Percentiles rank a stretch among this genome's conserved stretches.
phyloP scores from a whole-genome alignment of 2,888 invertebrate species.

The Cerceris ruficornis region DNA sequence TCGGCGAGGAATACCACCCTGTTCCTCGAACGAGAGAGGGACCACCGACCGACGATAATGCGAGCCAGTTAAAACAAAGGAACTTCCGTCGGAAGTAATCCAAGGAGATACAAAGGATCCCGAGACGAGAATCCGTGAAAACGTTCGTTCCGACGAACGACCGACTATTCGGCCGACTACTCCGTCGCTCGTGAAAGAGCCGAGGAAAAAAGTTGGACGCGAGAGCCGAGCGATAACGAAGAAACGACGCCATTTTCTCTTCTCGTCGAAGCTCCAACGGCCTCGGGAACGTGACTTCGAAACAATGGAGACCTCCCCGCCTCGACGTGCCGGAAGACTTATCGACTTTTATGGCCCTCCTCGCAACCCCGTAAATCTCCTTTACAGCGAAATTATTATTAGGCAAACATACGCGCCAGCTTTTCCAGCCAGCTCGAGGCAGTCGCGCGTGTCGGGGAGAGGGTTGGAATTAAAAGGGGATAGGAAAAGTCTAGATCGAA shows the following conservation, averaged over 20 bases:
- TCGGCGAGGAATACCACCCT: no score
- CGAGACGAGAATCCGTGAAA: not conserved
- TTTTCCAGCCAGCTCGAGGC: not conserved
- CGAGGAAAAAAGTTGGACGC: not conserved
- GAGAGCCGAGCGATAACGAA: conserved; percentile 1
- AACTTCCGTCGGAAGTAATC: no score
- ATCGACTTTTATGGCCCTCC: conserved; percentile 41
- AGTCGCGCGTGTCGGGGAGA: no score
- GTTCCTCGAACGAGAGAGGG: no score
- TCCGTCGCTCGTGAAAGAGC: not conserved
- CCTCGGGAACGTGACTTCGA: conserved; percentile 2
- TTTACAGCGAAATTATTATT: conserved; percentile 31
- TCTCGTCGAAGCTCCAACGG: not conserved
- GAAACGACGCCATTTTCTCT: not conserved
- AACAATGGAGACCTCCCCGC: conserved; percentile 25
- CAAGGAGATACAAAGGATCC: no score
- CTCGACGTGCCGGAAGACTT: conserved; percentile 31
- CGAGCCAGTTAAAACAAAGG: no score
- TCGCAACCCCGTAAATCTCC: conserved; percentile 25
- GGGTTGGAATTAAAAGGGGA: no score
- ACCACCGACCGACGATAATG: no score
- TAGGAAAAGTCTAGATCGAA: no score
- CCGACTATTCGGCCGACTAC: not conserved
- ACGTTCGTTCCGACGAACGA: not conserved
- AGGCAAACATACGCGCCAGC: conserved; percentile 8